A percentile compares a stretch with the other conserved stretches of the same genome.
These are phyloP conservation scores for Cistogaster globosa DNA, from an alignment of 2,888 invertebrate genomes.

Conservation along the genomic window DNA sequence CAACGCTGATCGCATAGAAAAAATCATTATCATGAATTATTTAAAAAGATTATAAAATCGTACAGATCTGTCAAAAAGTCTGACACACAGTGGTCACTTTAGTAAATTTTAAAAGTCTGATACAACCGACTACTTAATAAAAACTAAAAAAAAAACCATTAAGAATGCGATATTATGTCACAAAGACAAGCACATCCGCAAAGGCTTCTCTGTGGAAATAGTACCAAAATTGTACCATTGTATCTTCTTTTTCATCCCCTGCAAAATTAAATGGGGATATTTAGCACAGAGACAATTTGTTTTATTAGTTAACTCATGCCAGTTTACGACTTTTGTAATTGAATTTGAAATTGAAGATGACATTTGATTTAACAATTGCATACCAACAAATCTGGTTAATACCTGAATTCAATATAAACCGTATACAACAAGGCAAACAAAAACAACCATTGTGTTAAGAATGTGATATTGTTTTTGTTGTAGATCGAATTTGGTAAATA, in stretches of 20 bases:
- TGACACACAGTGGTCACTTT: no score
- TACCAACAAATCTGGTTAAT: constrained; percentile 41
- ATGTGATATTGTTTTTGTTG: constrained; percentile 59
- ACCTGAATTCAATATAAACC: constrained; percentile 61
- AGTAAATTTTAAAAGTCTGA: no score
- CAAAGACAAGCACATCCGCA: no score
- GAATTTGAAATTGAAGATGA: constrained; percentile 82
- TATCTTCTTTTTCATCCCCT: background rate
- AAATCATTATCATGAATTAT: no score
- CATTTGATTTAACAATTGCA: constrained; percentile 78
- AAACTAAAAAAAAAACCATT: no score
- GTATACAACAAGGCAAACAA: constrained; percentile 23
- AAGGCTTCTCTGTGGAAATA: background rate
- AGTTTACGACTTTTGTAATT: constrained; percentile 80
- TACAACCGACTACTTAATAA: no score
- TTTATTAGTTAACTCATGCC: constrained; percentile 69
- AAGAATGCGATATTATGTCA: no score
- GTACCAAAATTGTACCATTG: background rate
- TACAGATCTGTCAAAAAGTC: no score
- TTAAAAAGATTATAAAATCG: no score
- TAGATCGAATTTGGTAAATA: constrained; percentile 68
- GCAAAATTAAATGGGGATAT: background rate
- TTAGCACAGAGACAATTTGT: constrained; percentile 52
- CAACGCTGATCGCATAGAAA: no score
- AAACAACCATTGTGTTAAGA: constrained; percentile 48